A percentile compares a stretch with the other conserved stretches of the same genome.
Evolutionary conservation across 2,888 invertebrate genomes (phyloP).

Genomic region (Dryococelus australis): DNA sequence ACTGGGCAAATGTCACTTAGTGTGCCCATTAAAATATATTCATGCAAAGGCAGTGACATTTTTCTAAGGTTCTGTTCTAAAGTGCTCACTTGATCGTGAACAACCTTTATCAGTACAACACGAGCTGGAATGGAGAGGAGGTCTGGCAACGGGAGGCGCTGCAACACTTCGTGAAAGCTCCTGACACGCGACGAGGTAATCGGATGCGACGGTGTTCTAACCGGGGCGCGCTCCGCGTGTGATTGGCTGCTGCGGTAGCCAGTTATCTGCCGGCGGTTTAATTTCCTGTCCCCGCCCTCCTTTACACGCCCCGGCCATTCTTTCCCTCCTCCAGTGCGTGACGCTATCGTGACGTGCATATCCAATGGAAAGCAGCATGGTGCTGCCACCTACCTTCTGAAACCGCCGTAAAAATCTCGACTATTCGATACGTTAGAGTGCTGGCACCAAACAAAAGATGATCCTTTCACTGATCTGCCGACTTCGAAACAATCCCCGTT

Average conservation of each 20-base stretch:
- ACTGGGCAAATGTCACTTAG: no score
- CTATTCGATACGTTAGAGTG: background rate
- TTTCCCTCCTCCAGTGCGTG: background rate
- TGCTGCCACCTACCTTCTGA: background rate
- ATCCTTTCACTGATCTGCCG: no score
- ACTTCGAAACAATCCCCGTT: no score
- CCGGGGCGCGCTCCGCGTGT: background rate
- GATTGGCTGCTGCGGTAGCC: constrained; percentile 1
- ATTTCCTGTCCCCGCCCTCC: background rate
- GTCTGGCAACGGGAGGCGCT: no score
- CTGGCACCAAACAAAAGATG: no score
- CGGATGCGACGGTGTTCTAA: background rate
- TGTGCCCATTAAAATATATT: no score
- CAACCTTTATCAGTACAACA: no score
- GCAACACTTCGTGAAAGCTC: background rate
- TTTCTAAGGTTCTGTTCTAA: no score
- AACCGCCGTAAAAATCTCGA: background rate
- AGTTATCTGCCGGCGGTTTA: constrained; percentile 1
- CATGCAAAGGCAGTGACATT: no score
- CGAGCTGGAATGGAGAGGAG: no score
- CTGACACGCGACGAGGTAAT: background rate
- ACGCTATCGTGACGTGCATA: background rate
- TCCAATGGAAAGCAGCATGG: background rate
- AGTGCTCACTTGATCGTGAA: no score
- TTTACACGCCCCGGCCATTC: background rate